These are phyloP conservation scores for Drepana arcuata DNA, from an alignment of 1,140 invertebrate species.

Conservation along the genomic window DNA sequence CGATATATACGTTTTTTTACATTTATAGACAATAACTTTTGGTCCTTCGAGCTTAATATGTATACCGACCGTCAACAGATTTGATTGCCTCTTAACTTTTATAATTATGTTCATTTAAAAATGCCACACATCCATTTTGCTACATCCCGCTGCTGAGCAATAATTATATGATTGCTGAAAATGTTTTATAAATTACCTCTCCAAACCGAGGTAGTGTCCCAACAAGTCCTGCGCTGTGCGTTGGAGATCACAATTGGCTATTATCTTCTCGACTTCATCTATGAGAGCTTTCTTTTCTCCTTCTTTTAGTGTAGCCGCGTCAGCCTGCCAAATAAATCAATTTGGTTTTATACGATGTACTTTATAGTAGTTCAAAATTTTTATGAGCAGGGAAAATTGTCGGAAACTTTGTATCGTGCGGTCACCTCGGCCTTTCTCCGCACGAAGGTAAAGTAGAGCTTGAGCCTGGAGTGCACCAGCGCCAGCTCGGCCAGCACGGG, in stretches of 20 bases:
- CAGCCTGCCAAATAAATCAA: conserved; percentile 14
- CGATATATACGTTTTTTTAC: no score
- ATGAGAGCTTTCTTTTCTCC: conserved; percentile 70
- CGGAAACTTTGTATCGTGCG: no score
- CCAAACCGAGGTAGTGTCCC: conserved; percentile 91
- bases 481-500: conserved; percentile 92
- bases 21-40: no score
- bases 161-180: no score
- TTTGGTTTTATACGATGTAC: neutral
- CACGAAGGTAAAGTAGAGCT: conserved; percentile 94
- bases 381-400: neutral
- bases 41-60: no score
- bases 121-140: no score
- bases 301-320: conserved; percentile 43
- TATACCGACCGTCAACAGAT: no score
- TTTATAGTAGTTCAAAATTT: neutral
- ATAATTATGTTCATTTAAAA: no score
- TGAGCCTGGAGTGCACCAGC: conserved; percentile 90
- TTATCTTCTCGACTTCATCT: conserved; percentile 77
- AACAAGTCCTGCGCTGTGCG: conserved; percentile 92
- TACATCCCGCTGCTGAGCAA: no score
- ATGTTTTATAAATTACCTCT: conserved; percentile 75
- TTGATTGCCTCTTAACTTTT: no score
- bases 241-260: conserved; percentile 85
- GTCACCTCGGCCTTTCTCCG: conserved; percentile 82